phyloP scores from a whole-genome alignment of 2,113 vertebrate genomes.

The Coracopsis vasa region DNA sequence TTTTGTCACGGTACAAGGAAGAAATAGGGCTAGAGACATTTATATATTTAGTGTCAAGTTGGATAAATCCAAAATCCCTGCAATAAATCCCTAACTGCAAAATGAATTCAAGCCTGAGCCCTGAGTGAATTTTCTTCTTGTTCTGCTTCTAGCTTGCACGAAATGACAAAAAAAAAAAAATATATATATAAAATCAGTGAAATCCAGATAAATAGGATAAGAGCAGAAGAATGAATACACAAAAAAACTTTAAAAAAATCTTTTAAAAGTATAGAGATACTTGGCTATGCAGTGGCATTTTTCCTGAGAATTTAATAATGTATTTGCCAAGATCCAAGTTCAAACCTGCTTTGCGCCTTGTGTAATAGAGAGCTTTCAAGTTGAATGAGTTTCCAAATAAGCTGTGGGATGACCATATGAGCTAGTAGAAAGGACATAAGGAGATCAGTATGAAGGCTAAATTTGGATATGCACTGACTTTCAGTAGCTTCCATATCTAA shows the following conservation, averaged over 20 bases:
- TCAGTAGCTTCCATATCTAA: neutral
- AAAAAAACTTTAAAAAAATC: neutral
- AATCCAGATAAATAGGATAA: neutral
- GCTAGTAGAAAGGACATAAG: neutral
- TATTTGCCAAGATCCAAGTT: neutral
- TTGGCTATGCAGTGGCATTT: neutral
- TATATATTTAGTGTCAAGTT: neutral
- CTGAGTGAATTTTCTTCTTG: constrained; percentile 12
- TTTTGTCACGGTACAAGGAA: neutral
- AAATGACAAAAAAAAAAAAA: neutral
- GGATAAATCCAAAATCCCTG: constrained; percentile 12
- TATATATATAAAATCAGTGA: neutral
- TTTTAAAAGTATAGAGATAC: neutral
- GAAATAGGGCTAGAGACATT: neutral
- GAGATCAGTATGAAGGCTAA: neutral
- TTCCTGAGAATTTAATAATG: neutral
- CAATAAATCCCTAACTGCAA: constrained; percentile 13
- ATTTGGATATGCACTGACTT: neutral
- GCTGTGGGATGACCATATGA: neutral
- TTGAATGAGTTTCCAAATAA: neutral
- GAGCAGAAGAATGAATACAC: neutral
- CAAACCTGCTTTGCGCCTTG: neutral
- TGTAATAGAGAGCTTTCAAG: neutral
- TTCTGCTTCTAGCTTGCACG: neutral
- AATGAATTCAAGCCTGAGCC: neutral